A percentile compares a stretch with the other conserved stretches of the same genome.
Evolutionary conservation across 2,113 vertebrate species (phyloP).

Genomic region (Eudorcas thomsonii): DNA sequence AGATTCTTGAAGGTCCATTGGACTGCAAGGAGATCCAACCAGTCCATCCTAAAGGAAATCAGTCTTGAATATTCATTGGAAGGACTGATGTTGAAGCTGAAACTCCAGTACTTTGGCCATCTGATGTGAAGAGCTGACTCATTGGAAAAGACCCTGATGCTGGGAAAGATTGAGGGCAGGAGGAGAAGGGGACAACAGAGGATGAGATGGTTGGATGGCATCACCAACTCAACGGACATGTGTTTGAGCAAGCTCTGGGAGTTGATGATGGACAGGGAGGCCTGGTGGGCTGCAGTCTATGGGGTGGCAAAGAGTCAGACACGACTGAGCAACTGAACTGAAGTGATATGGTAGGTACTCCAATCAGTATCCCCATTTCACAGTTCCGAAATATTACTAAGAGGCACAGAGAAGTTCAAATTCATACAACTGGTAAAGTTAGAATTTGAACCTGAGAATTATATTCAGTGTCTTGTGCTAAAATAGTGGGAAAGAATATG

Average conservation of each 20-base stretch:
- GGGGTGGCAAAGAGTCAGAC: not conserved
- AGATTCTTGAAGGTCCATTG: not conserved
- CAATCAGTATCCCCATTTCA: not conserved
- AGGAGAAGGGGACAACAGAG: not conserved
- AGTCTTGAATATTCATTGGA: not conserved
- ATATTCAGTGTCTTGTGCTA: not conserved
- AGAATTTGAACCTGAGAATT: not conserved
- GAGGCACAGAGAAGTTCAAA: not conserved
- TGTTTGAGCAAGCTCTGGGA: not conserved
- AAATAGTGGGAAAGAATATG: not conserved
- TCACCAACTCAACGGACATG: not conserved
- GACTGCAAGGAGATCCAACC: not conserved
- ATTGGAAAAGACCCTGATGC: not conserved
- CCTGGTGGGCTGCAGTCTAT: not conserved
- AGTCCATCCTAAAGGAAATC: not conserved
- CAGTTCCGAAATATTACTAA: not conserved
- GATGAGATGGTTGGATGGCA: not conserved
- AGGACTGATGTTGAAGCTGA: not conserved
- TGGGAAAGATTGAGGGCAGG: not conserved
- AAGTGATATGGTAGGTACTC: not conserved
- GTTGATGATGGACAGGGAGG: not conserved
- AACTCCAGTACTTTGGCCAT: not conserved
- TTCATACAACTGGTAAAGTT: not conserved
- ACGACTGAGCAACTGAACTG: rapidly evolving
- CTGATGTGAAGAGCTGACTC: not conserved